Conservation (phyloP, 2,113 vertebrate species). For the Dipodomys ordii region DNA sequence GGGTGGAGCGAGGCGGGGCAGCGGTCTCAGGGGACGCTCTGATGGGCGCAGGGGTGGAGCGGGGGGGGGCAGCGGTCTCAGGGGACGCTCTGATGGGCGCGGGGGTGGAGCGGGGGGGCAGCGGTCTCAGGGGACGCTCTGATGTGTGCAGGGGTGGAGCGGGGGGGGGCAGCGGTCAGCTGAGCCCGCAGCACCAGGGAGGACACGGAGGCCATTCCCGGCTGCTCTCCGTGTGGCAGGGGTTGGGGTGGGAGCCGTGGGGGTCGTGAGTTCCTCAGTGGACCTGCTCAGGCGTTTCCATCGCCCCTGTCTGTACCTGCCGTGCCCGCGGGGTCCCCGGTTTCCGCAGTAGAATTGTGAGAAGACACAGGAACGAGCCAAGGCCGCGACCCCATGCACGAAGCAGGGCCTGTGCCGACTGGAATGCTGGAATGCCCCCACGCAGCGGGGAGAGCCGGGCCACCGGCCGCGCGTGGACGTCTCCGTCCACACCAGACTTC, state of each 20-base stretch:
- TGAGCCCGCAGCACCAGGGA: background rate
- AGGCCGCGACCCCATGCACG: background rate
- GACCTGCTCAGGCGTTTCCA: background rate
- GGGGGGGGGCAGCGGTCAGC: background rate
- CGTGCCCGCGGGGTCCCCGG: background rate
- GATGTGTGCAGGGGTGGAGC: no score
- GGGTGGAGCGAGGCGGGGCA: background rate
- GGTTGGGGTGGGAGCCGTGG: background rate
- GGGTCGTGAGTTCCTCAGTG: background rate
- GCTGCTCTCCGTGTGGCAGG: background rate
- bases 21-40: no score
- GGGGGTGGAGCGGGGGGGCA: no score
- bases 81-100: no score
- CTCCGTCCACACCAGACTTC: background rate
- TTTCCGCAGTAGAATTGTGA: background rate
- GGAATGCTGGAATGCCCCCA: no score
- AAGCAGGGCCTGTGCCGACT: no score
- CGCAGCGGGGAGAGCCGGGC: no score
- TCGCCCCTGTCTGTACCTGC: background rate
- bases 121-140: no score
- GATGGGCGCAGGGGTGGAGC: background rate
- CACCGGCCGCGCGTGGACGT: no score
- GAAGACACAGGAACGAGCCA: background rate
- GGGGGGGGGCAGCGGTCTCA: no score
- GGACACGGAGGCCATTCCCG: background rate